Conservation (phyloP, 2,888 invertebrate genomes). For the Rutpela maculata region DNA sequence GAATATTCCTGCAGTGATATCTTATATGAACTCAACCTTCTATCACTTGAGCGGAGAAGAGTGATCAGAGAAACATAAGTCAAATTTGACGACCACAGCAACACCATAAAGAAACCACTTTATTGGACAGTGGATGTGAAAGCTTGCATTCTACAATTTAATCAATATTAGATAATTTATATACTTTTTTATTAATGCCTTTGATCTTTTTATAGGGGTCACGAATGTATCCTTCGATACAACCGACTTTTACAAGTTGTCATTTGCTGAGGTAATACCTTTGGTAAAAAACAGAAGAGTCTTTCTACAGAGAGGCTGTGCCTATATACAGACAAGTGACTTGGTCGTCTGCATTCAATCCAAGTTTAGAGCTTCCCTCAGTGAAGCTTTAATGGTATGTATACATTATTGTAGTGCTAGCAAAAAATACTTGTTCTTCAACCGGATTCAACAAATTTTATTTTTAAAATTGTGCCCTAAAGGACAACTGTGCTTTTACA, state of each 20-base stretch:
- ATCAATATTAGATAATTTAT: not conserved
- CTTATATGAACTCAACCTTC: no score
- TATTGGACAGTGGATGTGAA: no score
- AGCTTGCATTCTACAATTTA: no score
- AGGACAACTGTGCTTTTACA: no score
- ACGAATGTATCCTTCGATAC: constrained; percentile 78
- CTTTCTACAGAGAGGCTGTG: constrained; percentile 86
- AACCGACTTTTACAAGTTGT: constrained; percentile 76
- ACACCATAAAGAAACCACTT: no score
- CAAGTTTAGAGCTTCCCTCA: constrained; percentile 83
- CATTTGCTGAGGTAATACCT: constrained; percentile 90
- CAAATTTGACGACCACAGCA: no score
- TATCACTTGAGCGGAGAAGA: no score
- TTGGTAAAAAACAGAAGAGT: constrained; percentile 87
- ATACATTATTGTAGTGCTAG: constrained; percentile 2
- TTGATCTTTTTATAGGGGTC: constrained; percentile 65
- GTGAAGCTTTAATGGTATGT: constrained; percentile 81
- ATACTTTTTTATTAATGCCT: not conserved
- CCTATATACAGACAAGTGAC: constrained; percentile 91
- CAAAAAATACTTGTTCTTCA: no score
- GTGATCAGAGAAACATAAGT: no score
- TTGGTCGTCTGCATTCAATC: constrained; percentile 89
- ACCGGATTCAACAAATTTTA: no score
- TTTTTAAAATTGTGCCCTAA: no score
- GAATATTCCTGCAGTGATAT: no score